phyloP scores from a whole-genome alignment of 2,113 vertebrate species.

The Naja naja region DNA sequence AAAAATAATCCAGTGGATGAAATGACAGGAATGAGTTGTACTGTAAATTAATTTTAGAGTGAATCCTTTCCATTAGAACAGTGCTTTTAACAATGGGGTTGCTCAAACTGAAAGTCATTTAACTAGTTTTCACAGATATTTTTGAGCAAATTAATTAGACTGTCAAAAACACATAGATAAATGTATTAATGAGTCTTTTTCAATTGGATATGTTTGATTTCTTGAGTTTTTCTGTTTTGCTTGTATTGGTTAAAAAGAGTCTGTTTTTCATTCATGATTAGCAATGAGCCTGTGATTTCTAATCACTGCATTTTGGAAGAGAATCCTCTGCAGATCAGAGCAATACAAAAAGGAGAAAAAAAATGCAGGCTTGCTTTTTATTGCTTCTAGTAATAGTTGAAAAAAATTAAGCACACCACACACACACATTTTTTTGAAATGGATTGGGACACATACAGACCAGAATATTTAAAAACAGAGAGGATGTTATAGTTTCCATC shows the following conservation, averaged over 20 bases:
- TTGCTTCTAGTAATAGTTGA: neutral
- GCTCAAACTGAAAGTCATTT: neutral
- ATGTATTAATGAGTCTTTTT: constrained; percentile 3
- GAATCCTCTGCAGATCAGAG: neutral
- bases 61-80: neutral
- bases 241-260: neutral
- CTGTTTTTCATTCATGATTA: neutral
- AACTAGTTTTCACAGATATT: neutral
- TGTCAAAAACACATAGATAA: neutral
- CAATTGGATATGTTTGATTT: neutral
- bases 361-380: neutral
- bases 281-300: neutral
- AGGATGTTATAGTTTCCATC: neutral
- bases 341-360: neutral
- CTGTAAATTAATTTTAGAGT: neutral
- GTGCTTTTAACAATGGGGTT: accelerated
- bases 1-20: neutral
- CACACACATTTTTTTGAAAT: neutral
- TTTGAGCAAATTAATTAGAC: constrained; percentile 14
- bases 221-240: neutral
- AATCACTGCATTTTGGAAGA: neutral
- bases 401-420: neutral
- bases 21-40: neutral
- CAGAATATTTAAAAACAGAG: neutral
- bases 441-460: neutral